phyloP scores from a whole-genome alignment of 37 sponge, comb jelly and placozoan genomes.

The Beroe ovata region DNA sequence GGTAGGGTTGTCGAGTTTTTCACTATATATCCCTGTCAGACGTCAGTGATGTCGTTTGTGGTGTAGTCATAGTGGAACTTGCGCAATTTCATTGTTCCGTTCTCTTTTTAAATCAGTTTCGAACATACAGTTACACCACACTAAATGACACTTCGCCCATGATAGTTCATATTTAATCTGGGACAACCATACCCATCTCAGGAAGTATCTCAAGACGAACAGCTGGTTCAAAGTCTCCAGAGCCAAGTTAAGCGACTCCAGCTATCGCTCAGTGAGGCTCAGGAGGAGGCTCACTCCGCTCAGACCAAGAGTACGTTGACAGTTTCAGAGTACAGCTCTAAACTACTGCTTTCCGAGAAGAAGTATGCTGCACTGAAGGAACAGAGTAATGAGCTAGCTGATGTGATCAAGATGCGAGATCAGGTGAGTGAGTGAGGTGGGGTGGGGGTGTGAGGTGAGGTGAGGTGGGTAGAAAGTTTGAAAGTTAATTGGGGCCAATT shows the following conservation, averaged over 20 bases:
- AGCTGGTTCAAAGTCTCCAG: neutral
- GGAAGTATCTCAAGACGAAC: conserved; percentile 20
- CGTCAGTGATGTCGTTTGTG: too few species aligned
- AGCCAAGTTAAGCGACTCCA: conserved; percentile 11
- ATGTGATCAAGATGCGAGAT: conserved; percentile 8
- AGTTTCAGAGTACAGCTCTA: conserved; percentile 38
- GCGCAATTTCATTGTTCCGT: too few species aligned
- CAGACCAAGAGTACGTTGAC: neutral
- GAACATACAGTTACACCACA: too few species aligned
- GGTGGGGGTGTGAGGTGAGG: neutral
- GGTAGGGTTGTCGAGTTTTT: too few species aligned
- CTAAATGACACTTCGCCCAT: too few species aligned
- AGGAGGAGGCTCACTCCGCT: neutral
- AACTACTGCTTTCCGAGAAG: conserved; percentile 35
- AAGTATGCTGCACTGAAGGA: neutral
- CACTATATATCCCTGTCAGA: too few species aligned
- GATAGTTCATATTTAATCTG: too few species aligned
- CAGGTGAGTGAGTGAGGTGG: neutral
- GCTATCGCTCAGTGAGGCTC: neutral
- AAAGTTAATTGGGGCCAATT: neutral
- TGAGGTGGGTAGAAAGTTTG: neutral
- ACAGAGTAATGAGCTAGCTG: neutral
- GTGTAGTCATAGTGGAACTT: too few species aligned
- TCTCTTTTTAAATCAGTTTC: too few species aligned
- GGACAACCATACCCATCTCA: too few species aligned